Base-by-base conservation (phyloP, 2,888 invertebrate species). In the Papilio elwesi region DNA sequence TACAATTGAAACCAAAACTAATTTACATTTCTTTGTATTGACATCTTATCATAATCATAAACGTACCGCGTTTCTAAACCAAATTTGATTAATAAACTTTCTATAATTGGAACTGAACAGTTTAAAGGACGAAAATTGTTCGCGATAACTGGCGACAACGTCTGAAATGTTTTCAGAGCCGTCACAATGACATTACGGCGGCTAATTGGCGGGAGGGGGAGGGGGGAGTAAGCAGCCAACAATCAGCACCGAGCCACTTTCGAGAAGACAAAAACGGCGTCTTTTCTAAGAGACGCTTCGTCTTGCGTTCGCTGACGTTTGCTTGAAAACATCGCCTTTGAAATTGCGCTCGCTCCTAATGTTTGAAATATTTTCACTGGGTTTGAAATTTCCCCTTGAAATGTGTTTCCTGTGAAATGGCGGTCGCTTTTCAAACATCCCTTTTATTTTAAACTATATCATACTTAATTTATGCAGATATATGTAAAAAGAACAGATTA, bases 161-260 rank as follows among this genome's bases (percentile, higher is more conserved):
- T 79, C 76, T 71, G 77, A 80, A 85, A 79, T 78, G 78, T 81
- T 82, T 86, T 87, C 85, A 82, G 80, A 85, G 79, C 81, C 79
- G 78, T 78, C 83, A 83, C 80, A 81, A 82, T 85, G 87, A 87
- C 84, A 85, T 86, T 85, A 83, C 78, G 78, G 75, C 74, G 81
- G 78, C 83, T 88, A 89, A 90, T 89, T 89, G 88, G 83, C 83
- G 81, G 78, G 83, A 81, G 43, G 6, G 43, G 43, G n/a, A n/a
- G n/a, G 82, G 81, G 81, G 84, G 83, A 85, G 85, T 87, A 86
- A 87, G 15, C 70, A 68, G 77, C 78, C 78, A 84, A 86, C 87
- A 85, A 84, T 85, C 79, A 78, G 76, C 75, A 73, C 68, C 68
- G 69, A 53, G 74, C 69, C 66, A 59, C 53, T 65, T 67, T 71